Base-by-base conservation (phyloP, 2,797 vertebrate species). In the Myotis vivesi region DNA sequence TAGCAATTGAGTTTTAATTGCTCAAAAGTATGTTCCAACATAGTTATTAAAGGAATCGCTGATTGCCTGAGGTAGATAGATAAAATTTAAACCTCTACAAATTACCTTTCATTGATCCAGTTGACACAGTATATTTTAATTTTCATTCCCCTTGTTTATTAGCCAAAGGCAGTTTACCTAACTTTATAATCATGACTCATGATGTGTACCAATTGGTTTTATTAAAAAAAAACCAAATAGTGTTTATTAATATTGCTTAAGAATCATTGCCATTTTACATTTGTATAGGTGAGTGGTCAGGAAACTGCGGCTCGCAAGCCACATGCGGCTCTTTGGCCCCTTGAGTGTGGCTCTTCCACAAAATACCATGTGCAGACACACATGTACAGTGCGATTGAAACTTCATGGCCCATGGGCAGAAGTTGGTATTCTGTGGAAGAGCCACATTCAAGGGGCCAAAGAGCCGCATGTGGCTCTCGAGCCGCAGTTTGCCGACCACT, bases 1-100 rank as follows among this genome's bases (percentile, higher is more conserved):
- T 97, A 95, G 94, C 92, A 98, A 97, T 97, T 98, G 97, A 96
- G 80, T 97, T 98, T 87, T 98, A 98, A 98, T 98, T 98, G 96
- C 98, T 98, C 92, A 97, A 98, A 98, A 98, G 95, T 95, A 97
- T 96, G 84, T 97, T 98, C 96, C 93, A 98, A 96, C 95, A 96
- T 71, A 98, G 96, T 98, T 98, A 98, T 98, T 98, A 98, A 96
- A 97, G 84, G 97, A 98, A 98, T 96, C 46, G 82, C 97, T 98
- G 96, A 97, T 98, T 98, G 97, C 98, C 94, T 95, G 95, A 97
- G 96, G 97, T 98, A 97, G 77, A 93, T 73, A 97, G 89, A 95
- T 96, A 96, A 97, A 97, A 98, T 97, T 97, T 97, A 97, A 98
- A 97, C 97, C 92, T 97, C 92, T 95, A 98, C 86, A 98, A 98